phyloP scores from a whole-genome alignment of 1,140 invertebrate species.

The Apis dorsata region DNA sequence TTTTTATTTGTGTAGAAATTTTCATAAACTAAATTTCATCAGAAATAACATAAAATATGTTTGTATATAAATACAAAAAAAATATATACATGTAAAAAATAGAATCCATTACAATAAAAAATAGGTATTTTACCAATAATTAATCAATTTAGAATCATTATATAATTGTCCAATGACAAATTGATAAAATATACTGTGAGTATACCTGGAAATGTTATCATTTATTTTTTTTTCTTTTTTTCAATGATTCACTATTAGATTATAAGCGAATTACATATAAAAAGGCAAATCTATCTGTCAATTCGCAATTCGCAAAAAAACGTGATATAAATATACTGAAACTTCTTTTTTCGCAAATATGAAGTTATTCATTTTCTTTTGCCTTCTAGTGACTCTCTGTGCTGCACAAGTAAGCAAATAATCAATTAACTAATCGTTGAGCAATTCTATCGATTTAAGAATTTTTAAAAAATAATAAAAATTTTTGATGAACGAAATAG shows the following conservation, averaged over 20 bases:
- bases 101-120: not conserved
- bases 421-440: not conserved
- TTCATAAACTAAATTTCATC: not conserved
- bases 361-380: not conserved
- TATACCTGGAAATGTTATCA: not conserved
- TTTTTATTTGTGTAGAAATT: not conserved
- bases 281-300: not conserved
- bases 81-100: not conserved
- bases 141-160: not conserved
- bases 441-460: too few species aligned
- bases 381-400: slow-evolving; percentile 4
- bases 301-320: not conserved
- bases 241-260: not conserved
- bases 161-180: not conserved
- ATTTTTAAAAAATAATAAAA: too few species aligned
- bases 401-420: slow-evolving; percentile 25
- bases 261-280: slow-evolving; percentile 1
- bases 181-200: not conserved
- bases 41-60: not conserved
- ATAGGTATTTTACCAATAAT: not conserved
- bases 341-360: not conserved
- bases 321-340: not conserved
- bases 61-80: too few species aligned
- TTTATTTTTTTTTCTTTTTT: not conserved
- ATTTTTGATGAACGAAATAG: too few species aligned